These are phyloP conservation scores for Poeciliopsis retropinna DNA, from an alignment of 2,113 vertebrate species.

Conservation along the genomic window DNA sequence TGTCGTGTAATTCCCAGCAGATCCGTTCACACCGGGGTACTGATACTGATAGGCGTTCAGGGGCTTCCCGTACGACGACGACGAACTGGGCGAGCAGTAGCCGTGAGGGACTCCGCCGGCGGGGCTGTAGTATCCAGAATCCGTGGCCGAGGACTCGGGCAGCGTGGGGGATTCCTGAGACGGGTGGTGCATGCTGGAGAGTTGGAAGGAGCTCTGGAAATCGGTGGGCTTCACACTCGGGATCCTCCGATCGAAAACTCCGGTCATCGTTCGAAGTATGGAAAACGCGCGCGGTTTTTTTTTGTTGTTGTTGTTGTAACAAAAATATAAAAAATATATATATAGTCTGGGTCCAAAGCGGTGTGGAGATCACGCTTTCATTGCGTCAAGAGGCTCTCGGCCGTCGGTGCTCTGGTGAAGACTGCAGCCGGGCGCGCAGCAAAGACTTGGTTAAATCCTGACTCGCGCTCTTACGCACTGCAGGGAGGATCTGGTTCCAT, in stretches of 20 bases:
- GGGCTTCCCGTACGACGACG: conserved; percentile 92
- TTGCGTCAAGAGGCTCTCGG: conserved; percentile 71
- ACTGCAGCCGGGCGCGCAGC: conserved; percentile 94
- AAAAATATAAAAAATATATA: conserved; percentile 1
- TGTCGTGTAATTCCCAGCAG: conserved; percentile 90
- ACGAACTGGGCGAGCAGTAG: conserved; percentile 95
- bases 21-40: conserved; percentile 91
- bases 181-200: conserved; percentile 89
- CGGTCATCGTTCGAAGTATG: conserved; percentile 87
- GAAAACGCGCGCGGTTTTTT: conserved; percentile 50
- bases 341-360: conserved; percentile 64
- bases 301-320: conserved; percentile 19
- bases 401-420: conserved; percentile 83
- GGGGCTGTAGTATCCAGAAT: conserved; percentile 98
- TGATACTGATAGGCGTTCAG: conserved; percentile 97
- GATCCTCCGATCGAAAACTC: conserved; percentile 97
- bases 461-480: conserved; percentile 99
- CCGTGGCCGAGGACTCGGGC: conserved; percentile 96
- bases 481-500: conserved; percentile 99
- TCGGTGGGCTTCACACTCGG: conserved; percentile 91
- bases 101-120: conserved; percentile 89
- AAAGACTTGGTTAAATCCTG: conserved; percentile 99
- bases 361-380: conserved; percentile 74
- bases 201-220: conserved; percentile 92
- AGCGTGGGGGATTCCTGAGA: conserved; percentile 98